Evolutionary conservation across 2,888 invertebrate genomes (phyloP), one percentile per base, ranked within the genome.

Genomic region (Apoderus coryli): DNA sequence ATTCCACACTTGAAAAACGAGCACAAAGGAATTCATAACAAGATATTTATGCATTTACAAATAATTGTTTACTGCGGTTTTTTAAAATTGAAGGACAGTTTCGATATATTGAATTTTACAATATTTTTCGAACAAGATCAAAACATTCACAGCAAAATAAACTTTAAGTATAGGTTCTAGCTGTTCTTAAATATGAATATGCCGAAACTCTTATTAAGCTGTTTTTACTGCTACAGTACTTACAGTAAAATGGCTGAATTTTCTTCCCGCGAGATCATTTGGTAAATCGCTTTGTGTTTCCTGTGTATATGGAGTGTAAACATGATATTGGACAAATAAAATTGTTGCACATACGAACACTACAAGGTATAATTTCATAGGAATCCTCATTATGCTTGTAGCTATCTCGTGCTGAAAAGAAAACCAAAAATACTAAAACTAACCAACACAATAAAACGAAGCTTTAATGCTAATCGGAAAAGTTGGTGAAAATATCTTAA

Each of bases 321-420:
- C 56, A 48, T 72, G 70, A 52, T 72, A 73, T 53, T 74, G 73
- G 50, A 70, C 69, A 47, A 73, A 60, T 45, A 72, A 62, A 48
- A 73, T 62, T 52, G 69, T 70, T 41, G 65, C 63, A 48, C 69
- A 68, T 51, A 70, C 54, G 52, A 73, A 61, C 53, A 69, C 65
- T 45, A 72, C 61, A 56, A 72, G 62, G 63, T 71, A 72, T 65
- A 73, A 64, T 63, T 71, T 71, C 52, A 66, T 61, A 45, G 66
- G 64, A 50, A 65, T 63, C 54, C 61, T 65, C 63, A 69, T 65
- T 44, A 40, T 49, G 46, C 44, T 45, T 44, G 35, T 42, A 49
- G 47, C 50, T 52, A 49, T 47, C 49, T 50, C 41, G 43, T 38
- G 44, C 53, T 53, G 42, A 34, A 51, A 50, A 30, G 44, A 42